Percentiles rank a stretch among this genome's conserved stretches.
These are phyloP conservation scores for Temnopleurus reevesii DNA, from an alignment of 53 echinoderm and acorn worm genomes.

Conservation along the genomic window DNA sequence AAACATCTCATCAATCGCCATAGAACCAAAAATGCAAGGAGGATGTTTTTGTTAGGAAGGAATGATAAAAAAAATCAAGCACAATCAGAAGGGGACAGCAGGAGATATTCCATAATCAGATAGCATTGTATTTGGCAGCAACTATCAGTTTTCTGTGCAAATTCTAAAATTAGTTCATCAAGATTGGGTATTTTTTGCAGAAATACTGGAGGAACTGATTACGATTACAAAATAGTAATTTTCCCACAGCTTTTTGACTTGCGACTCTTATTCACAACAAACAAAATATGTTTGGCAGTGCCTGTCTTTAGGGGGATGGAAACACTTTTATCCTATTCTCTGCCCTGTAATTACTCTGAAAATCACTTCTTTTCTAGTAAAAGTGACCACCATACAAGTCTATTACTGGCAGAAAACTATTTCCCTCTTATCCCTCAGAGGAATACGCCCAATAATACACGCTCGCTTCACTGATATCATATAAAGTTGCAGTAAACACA, in stretches of 20 bases:
- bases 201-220: not conserved
- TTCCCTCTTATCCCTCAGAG: not conserved
- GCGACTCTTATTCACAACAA: not conserved
- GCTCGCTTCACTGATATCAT: not conserved
- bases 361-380: not conserved
- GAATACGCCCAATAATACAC: not conserved
- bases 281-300: not conserved
- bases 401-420: not conserved
- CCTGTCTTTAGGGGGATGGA: not conserved
- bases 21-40: not conserved
- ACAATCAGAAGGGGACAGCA: not conserved
- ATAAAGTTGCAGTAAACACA: not conserved
- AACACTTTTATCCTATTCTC: not conserved
- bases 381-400: conserved; percentile 21
- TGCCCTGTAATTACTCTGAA: not conserved
- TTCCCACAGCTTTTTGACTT: not conserved
- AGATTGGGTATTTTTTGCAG: not conserved
- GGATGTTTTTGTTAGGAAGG: not conserved
- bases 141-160: not conserved
- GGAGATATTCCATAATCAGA: conserved; percentile 12
- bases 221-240: not conserved
- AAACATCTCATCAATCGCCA: not conserved
- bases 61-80: not conserved
- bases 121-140: not conserved
- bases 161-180: not conserved